Conservation (phyloP, 2,113 vertebrate species). For the Chionodraco myersi region DNA sequence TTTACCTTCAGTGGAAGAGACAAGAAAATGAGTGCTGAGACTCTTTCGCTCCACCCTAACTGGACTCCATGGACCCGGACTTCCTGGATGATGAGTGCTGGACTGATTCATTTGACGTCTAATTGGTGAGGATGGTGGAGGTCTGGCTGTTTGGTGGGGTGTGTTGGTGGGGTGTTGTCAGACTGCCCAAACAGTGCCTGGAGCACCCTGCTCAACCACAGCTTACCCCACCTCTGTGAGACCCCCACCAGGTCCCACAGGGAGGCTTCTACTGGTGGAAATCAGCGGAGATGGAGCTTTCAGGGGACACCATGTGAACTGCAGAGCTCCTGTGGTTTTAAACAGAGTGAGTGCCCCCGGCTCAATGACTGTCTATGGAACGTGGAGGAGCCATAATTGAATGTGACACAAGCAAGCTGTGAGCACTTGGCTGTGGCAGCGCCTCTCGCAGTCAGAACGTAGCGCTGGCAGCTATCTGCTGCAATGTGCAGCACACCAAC, state of each 20-base stretch:
- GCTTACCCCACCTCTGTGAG: slow-evolving; percentile 34
- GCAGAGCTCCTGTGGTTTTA: slow-evolving; percentile 73
- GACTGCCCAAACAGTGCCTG: slow-evolving; percentile 57
- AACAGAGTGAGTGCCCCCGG: slow-evolving; percentile 76
- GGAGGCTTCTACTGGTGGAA: slow-evolving; percentile 65
- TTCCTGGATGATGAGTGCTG: slow-evolving; percentile 16
- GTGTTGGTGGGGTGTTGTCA: slow-evolving; percentile 41
- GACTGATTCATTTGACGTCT: slow-evolving; percentile 44
- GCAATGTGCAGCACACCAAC: slow-evolving; percentile 51
- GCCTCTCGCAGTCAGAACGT: slow-evolving; percentile 56
- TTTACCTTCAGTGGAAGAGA: neutral
- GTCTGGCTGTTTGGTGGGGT: slow-evolving; percentile 2
- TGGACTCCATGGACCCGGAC: slow-evolving; percentile 17
- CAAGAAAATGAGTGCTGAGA: slow-evolving; percentile 6
- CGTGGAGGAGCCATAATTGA: slow-evolving; percentile 72
- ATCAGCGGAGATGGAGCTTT: slow-evolving; percentile 65
- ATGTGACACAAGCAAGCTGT: slow-evolving; percentile 78
- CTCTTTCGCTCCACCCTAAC: neutral
- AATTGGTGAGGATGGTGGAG: slow-evolving; percentile 49
- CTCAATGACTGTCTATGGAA: slow-evolving; percentile 74
- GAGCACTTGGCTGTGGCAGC: slow-evolving; percentile 69
- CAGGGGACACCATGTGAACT: slow-evolving; percentile 62
- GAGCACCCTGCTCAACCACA: slow-evolving; percentile 53
- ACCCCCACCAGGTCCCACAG: slow-evolving; percentile 56
- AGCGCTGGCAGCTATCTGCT: slow-evolving; percentile 66